Percentiles rank a stretch among this genome's conserved stretches.
phyloP scores from a whole-genome alignment of 2,888 invertebrate species.

The Lasius platythorax region DNA sequence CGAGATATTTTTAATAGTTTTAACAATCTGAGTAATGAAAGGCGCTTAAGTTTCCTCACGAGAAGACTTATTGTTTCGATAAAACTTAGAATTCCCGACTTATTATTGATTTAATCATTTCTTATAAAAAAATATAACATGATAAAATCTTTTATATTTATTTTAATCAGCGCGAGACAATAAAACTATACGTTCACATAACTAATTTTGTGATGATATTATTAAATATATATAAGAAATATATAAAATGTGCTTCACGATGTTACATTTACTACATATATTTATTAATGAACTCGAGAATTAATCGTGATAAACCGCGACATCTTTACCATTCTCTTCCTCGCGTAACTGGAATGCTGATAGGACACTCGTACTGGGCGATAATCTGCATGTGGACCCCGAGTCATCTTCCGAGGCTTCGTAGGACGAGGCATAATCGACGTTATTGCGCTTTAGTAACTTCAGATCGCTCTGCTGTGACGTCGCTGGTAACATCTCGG shows the following conservation, averaged over 20 bases:
- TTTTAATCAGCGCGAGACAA: background rate
- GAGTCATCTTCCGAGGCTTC: constrained; percentile 81
- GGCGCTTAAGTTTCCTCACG: background rate
- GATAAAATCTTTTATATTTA: background rate
- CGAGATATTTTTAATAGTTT: constrained; percentile 31
- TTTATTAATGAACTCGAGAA: background rate
- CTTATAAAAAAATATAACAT: background rate
- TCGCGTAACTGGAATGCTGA: constrained; percentile 63
- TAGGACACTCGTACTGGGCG: constrained; percentile 59
- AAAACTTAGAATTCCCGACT: background rate
- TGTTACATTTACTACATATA: background rate
- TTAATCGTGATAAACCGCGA: background rate
- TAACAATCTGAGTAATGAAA: background rate
- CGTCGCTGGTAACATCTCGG: background rate
- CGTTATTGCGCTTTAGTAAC: constrained; percentile 52
- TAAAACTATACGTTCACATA: background rate
- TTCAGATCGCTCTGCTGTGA: constrained; percentile 32
- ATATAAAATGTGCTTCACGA: background rate
- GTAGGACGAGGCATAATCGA: constrained; percentile 71
- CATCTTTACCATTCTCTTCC: constrained; percentile 65
- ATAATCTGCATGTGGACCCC: constrained; percentile 72
- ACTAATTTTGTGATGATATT: background rate
- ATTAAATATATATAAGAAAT: background rate
- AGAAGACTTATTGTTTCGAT: constrained; percentile 4
- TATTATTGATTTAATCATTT: background rate